Conservation (phyloP, 2,888 invertebrate species). For the Chironomus tentans region DNA sequence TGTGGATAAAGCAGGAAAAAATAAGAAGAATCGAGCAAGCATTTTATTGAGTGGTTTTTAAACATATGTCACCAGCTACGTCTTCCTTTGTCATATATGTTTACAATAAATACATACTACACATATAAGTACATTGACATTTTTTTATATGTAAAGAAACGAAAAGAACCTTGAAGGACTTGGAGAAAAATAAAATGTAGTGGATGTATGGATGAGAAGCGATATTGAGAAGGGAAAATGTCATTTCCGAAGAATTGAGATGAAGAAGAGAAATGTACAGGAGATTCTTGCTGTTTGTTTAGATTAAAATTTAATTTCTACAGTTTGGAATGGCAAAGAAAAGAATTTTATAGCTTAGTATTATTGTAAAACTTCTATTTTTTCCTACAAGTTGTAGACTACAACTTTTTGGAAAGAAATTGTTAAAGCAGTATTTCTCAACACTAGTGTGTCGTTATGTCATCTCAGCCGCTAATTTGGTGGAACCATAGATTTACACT, state of each 20-base stretch:
- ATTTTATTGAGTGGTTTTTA: constrained; percentile 21
- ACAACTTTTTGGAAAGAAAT: too few relatives aligned
- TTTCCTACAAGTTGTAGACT: too few relatives aligned
- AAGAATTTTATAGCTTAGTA: too few relatives aligned
- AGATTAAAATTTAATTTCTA: neutral
- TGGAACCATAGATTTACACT: too few relatives aligned
- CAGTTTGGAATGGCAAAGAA: too few relatives aligned
- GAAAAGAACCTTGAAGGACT: neutral
- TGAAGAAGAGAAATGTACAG: neutral
- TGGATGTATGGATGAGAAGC: neutral
- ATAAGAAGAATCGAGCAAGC: neutral
- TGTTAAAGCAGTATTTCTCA: too few relatives aligned
- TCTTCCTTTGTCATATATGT: constrained; percentile 7
- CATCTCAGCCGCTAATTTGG: too few relatives aligned
- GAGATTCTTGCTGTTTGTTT: neutral
- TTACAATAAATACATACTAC: neutral
- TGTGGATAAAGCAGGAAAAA: too few relatives aligned
- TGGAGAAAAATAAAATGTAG: too few relatives aligned
- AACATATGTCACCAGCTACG: constrained; percentile 13
- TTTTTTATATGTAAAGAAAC: neutral
- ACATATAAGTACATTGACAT: neutral
- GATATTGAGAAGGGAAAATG: neutral
- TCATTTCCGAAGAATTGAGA: neutral
- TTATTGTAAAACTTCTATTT: too few relatives aligned
- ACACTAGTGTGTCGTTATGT: too few relatives aligned